phyloP scores from a whole-genome alignment of 1,140 invertebrate species.

The Penaeus vannamei region DNA sequence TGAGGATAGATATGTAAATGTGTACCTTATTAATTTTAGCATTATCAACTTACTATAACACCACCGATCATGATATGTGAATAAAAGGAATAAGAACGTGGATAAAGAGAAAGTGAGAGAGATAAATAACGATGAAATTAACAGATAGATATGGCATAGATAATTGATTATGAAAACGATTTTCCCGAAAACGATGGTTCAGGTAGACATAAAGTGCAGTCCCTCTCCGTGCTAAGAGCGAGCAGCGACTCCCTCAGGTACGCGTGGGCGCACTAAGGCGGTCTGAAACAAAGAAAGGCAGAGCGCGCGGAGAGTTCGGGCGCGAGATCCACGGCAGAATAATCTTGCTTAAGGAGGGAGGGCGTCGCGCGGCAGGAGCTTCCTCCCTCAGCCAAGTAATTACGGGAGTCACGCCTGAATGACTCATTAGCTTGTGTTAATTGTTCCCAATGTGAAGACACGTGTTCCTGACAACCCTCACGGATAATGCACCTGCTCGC shows the following conservation, averaged over 20 bases:
- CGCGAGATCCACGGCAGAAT: background rate
- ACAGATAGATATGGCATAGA: no score
- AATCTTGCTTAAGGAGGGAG: background rate
- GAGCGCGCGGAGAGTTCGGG: no score
- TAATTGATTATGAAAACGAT: no score
- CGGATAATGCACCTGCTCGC: background rate
- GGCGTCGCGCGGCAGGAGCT: background rate
- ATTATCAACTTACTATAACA: background rate
- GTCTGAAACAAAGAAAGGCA: no score
- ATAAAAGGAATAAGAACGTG: background rate
- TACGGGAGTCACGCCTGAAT: constrained; percentile 46
- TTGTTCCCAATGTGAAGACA: constrained; percentile 57
- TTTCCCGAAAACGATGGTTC: no score
- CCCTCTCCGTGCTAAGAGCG: no score
- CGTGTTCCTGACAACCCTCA: constrained; percentile 34
- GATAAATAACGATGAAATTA: no score
- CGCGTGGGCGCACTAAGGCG: no score
- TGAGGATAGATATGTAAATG: no score
- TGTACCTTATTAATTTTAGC: no score
- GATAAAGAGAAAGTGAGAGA: background rate
- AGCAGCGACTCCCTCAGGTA: no score
- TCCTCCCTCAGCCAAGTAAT: constrained; percentile 41
- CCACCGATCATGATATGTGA: background rate
- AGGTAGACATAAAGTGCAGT: no score
- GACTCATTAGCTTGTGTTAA: constrained; percentile 56